Conservation (phyloP, 1,140 invertebrate genomes). For the Hylaeus volcanicus region DNA sequence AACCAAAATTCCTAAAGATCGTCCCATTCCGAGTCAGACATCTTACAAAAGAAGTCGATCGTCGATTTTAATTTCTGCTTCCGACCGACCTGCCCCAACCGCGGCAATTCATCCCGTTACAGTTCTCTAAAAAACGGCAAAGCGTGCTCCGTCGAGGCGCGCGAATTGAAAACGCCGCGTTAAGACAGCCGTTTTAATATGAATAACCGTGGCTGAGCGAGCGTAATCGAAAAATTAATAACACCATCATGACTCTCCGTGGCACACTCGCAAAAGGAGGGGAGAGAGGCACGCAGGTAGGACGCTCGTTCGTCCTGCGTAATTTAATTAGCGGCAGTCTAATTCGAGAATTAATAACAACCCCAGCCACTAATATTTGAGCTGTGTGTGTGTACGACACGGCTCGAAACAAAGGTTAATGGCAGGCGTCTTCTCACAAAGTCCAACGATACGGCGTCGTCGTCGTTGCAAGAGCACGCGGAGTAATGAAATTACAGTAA, state of each 20-base stretch:
- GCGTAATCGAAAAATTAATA: slow-evolving; percentile 40
- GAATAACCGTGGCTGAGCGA: not conserved
- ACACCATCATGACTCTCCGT: slow-evolving; percentile 1
- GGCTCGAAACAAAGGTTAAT: slow-evolving; percentile 59
- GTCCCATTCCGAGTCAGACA: no score
- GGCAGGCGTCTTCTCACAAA: slow-evolving; percentile 50
- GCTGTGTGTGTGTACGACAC: not conserved
- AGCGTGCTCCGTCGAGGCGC: not conserved
- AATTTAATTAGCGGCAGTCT: slow-evolving; percentile 44
- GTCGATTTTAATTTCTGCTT: not conserved
- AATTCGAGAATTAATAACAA: slow-evolving; percentile 49
- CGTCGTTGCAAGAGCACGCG: slow-evolving; percentile 34
- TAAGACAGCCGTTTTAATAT: slow-evolving; percentile 23
- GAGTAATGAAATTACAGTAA: slow-evolving; percentile 63
- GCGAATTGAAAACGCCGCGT: slow-evolving; percentile 24
- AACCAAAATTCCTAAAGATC: no score
- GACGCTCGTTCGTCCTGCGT: not conserved
- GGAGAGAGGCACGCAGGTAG: not conserved
- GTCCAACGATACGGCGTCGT: slow-evolving; percentile 24
- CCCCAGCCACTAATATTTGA: slow-evolving; percentile 48
- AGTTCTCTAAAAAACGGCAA: slow-evolving; percentile 6
- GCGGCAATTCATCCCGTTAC: not conserved
- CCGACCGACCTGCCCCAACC: no score
- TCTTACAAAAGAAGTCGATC: no score
- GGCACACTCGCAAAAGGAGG: not conserved